Evolutionary conservation across 2,797 vertebrate genomes (phyloP), one percentile per base, ranked within the genome.

Genomic region (Hipposideros larvatus): DNA sequence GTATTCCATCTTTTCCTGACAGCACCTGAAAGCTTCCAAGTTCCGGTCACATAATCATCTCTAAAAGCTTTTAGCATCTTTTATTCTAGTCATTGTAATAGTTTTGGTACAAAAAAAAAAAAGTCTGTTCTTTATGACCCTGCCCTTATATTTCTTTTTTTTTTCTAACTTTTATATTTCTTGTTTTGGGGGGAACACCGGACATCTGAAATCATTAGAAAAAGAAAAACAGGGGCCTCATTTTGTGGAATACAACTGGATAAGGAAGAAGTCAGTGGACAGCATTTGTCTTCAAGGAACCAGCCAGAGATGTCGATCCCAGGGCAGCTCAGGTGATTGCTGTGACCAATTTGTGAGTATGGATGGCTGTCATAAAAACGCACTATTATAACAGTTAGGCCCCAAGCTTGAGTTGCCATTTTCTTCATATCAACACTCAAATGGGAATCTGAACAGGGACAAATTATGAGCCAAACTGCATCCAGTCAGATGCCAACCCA

Each of bases 141-240:
- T 65, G 0, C 0, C 15, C n/a, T 66, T 75, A 21, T 55, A 41
- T 51, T 73, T 91, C 1, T 65, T 87, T 83, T 73, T 4, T 70
- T 87, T 57, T 87, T 59, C 37, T 51, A 53, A 71, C 1, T 31
- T 53, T 53, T 73, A 53, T 43, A 2, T 18, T 63, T 4, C 48
- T 87, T 53, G 24, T 19, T 65, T 46, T 77, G 8, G n/a, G 2
- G 14, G 8, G 2, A n/a, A 37, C 5, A 51, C 37, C 24, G 70
- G 48, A 74, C 63, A 77, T 11, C 15, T 90, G 46, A 84, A 71
- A 91, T 93, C 21, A 75, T 73, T 75, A 84, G 13, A 41, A 41
- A 77, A 87, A 51, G 8, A 15, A 87, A 94, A 85, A 80, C 16
- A n/a, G 11, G 51, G 13, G 6, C 19, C 59, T 5, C 43, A 6